These are phyloP conservation scores for Glaucopsyche alexis DNA, from an alignment of 2,888 invertebrate genomes.

Conservation along the genomic window DNA sequence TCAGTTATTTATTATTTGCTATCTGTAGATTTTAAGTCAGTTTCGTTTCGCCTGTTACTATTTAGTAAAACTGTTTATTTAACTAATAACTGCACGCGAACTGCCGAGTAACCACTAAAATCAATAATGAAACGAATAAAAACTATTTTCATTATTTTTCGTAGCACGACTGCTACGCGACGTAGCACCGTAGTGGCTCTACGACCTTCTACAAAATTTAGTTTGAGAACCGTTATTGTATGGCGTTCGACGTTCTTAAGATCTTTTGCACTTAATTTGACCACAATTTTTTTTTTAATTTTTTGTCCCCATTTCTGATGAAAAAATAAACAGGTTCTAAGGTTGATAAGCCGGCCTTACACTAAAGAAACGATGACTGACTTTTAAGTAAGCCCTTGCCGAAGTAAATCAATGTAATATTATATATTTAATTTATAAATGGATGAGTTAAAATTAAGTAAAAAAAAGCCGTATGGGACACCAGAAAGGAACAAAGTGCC, in stretches of 20 bases:
- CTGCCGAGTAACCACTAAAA: conserved; percentile 10
- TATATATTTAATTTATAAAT: too few species aligned
- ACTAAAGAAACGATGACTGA: too few species aligned
- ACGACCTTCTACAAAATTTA: conserved; percentile 35
- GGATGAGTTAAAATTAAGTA: too few species aligned
- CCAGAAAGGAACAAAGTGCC: too few species aligned
- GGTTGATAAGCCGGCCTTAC: too few species aligned
- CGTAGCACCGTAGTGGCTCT: conserved; percentile 35
- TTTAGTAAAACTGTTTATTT: not conserved
- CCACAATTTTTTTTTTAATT: not conserved
- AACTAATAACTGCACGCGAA: conserved; percentile 19
- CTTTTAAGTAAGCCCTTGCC: too few species aligned
- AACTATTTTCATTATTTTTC: conserved; percentile 29
- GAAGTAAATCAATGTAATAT: too few species aligned
- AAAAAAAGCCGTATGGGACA: too few species aligned
- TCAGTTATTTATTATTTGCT: not conserved
- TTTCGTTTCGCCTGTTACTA: not conserved
- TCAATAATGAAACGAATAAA: conserved; percentile 17
- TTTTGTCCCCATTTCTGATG: not conserved
- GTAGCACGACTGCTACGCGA: conserved; percentile 30
- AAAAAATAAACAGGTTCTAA: not conserved
- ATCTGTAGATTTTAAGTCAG: not conserved
- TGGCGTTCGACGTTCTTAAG: not conserved
- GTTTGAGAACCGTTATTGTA: conserved; percentile 30
- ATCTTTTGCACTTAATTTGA: not conserved